Conservation (phyloP, 2,888 invertebrate genomes). For the Xestia c-nigrum region DNA sequence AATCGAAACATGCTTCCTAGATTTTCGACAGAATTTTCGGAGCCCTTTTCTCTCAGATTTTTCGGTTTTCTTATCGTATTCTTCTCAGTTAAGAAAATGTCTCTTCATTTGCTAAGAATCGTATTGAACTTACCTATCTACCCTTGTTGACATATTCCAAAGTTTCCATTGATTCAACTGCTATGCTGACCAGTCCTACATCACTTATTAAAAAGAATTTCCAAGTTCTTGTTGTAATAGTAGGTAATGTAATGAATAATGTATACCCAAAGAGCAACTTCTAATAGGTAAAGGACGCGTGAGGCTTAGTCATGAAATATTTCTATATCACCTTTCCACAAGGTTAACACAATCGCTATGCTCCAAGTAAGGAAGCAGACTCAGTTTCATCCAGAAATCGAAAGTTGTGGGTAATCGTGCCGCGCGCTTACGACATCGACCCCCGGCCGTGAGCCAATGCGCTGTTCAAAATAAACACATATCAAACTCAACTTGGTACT, state of each 20-base stretch:
- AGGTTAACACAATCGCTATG: constrained; percentile 24
- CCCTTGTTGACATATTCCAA: not conserved
- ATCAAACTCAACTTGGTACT: not conserved
- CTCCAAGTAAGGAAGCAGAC: constrained; percentile 69
- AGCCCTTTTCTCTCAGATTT: not conserved
- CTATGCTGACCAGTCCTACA: not conserved
- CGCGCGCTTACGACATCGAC: constrained; percentile 74
- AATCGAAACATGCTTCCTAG: constrained; percentile 25
- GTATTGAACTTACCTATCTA: not conserved
- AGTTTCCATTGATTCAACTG: not conserved
- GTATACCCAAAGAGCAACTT: not conserved
- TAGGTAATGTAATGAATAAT: not conserved
- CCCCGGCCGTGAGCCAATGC: not conserved
- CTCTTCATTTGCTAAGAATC: not conserved
- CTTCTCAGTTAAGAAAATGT: not conserved
- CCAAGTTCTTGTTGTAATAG: not conserved
- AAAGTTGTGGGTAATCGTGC: constrained; percentile 77
- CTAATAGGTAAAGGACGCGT: not conserved
- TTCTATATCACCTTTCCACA: constrained; percentile 27
- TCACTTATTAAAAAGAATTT: not conserved
- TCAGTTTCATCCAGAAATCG: constrained; percentile 85
- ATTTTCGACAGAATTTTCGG: not conserved
- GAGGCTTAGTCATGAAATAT: constrained; percentile 3
- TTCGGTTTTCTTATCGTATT: not conserved
- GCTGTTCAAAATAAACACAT: constrained; percentile 17